These are phyloP conservation scores for Chunga burmeisteri DNA, from an alignment of 2,113 vertebrate species.

Conservation along the genomic window DNA sequence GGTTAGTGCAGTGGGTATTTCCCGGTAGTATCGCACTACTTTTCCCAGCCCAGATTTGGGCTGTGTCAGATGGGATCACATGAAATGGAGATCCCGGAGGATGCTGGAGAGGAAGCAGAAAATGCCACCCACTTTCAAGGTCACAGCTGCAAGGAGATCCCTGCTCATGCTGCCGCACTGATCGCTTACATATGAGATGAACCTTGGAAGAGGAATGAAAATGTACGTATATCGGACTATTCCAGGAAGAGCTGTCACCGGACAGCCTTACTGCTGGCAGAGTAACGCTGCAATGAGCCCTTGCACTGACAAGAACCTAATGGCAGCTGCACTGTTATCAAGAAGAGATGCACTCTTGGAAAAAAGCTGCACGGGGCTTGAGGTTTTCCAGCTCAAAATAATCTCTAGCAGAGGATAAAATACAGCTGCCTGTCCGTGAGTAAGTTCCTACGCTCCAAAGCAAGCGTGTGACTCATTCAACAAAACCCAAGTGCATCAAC, in stretches of 20 bases:
- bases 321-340: background rate
- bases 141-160: conserved; percentile 62
- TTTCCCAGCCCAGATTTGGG: background rate
- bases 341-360: background rate
- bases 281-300: background rate
- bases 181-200: conserved; percentile 55
- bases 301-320: background rate
- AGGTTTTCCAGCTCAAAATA: background rate
- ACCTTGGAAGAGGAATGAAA: background rate
- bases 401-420: background rate
- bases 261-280: background rate
- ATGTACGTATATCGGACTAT: background rate
- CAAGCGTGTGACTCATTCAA: background rate
- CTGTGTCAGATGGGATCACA: conserved; percentile 10
- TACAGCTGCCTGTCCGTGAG: background rate
- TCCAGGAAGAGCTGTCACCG: background rate
- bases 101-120: conserved; percentile 49
- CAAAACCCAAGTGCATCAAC: background rate
- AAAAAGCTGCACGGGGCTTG: background rate
- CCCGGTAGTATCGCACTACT: background rate
- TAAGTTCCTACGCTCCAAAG: background rate
- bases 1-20: background rate
- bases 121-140: conserved; percentile 66
- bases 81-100: conserved; percentile 17
- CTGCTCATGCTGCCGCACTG: conserved; percentile 1